Conservation (phyloP, 2,113 vertebrate species). For the Pao palembangensis region DNA sequence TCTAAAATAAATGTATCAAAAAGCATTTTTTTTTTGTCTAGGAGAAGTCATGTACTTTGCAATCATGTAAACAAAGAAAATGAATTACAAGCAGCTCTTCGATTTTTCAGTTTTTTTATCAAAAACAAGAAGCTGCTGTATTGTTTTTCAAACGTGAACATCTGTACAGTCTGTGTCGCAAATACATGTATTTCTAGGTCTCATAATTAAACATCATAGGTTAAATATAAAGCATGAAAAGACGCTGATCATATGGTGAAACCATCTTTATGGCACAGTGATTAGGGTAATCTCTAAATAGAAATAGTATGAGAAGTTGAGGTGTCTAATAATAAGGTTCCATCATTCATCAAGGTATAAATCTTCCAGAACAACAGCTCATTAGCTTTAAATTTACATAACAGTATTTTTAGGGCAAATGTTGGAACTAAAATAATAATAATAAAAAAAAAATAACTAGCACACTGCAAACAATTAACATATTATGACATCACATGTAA, state of each 20-base stretch:
- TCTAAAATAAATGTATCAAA: too few relatives aligned
- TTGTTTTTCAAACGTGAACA: background rate
- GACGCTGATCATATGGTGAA: too few relatives aligned
- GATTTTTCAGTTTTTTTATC: conserved; percentile 21
- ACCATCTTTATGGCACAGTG: too few relatives aligned
- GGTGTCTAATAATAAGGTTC: too few relatives aligned
- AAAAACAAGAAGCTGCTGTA: conserved; percentile 10
- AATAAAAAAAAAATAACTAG: background rate
- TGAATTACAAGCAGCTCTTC: background rate
- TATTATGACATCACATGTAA: background rate
- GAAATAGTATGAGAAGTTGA: too few relatives aligned
- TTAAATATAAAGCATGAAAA: background rate
- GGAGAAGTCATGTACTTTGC: too few relatives aligned
- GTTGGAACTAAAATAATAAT: background rate
- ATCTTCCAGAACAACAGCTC: conserved; percentile 3
- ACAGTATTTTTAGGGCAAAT: background rate
- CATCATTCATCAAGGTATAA: background rate
- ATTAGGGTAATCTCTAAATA: too few relatives aligned
- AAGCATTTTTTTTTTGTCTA: too few relatives aligned
- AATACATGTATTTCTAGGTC: background rate
- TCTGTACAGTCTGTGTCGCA: background rate
- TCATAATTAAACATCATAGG: background rate
- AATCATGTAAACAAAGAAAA: too few relatives aligned
- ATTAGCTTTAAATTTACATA: conserved; percentile 4
- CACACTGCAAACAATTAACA: background rate